Base-by-base conservation (phyloP, 2,797 vertebrate genomes). In the Enteromius radiatus region DNA sequence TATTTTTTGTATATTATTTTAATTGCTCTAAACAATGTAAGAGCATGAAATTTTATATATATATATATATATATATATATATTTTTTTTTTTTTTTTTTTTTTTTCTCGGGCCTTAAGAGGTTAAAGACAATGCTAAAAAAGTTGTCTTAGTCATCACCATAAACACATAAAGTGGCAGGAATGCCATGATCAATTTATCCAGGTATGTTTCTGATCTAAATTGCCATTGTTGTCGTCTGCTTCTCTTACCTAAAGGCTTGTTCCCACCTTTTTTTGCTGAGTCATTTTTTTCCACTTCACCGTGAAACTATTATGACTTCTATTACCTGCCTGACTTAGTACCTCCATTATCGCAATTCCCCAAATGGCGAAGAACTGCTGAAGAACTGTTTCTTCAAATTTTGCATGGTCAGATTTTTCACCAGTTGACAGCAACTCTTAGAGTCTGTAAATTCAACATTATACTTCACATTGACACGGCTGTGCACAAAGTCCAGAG, bases 321-420 rank as follows among this genome's bases (percentile, higher is more conserved):
- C 71, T 84, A 64, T 84, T 84, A 81, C 85, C 73, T 74, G 77
- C 82, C 74, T 88, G 85, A 90, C 87, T 74, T 88, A 87, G 87
- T 84, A 89, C 84, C 83, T 90, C 85, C 86, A 87, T 79, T 86
- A 59, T 28, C 76, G 33, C 78, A 86, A 88, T 86, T 89, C 86
- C 87, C 81, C 64, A 83, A 90, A 89, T 49, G 84, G 87, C 76
- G 77, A 33, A 41, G 80, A 82, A 83, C 64, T 84, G 70, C 75
- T 78, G 80, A 49, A 63, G 70, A 84, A 83, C 19, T 79, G 11
- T 54, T 77, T 31, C 84, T 75, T 59, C 67, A 79, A 21, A 87
- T 80, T 83, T 59, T 77, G 83, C 75, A 15, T 19, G 10, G 31
- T 80, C 75, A 76, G 71, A 78, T 67, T 59, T 81, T 85, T 82